phyloP scores from a whole-genome alignment of 2,888 invertebrate species.

The Meloe dianella region DNA sequence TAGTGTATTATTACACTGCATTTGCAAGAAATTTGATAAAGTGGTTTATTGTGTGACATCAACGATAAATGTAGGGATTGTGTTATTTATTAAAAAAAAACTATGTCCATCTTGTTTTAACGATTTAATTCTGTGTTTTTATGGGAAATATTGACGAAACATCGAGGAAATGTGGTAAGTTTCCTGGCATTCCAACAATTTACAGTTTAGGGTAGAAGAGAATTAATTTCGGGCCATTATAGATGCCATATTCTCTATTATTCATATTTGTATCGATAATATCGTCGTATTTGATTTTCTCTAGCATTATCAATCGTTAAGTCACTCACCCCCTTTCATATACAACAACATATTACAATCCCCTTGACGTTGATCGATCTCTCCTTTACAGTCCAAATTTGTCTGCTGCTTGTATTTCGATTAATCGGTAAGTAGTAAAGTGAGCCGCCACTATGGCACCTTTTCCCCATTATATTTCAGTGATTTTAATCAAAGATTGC shows the following conservation, averaged over 20 bases:
- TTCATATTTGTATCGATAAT: too few species aligned
- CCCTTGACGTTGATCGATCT: constrained; percentile 30
- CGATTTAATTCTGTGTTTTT: not conserved
- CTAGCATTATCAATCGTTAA: constrained; percentile 1
- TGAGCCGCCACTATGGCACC: constrained; percentile 12
- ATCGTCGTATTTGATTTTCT: not conserved
- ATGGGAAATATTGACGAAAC: not conserved
- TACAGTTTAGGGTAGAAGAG: too few species aligned
- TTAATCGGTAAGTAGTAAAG: constrained; percentile 24
- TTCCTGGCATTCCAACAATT: not conserved
- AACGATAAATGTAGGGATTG: not conserved
- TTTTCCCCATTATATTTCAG: not conserved
- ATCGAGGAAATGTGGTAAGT: constrained; percentile 8
- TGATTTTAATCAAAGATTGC: constrained; percentile 12
- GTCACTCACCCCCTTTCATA: constrained; percentile 5
- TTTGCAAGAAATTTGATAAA: constrained; percentile 21
- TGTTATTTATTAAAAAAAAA: too few species aligned
- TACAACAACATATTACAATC: constrained; percentile 10
- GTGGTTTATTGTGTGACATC: constrained; percentile 22
- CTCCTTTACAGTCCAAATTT: constrained; percentile 20
- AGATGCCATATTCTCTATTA: too few species aligned
- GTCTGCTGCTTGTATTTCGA: constrained; percentile 29
- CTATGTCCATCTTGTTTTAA: constrained; percentile 9
- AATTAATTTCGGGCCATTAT: not conserved
- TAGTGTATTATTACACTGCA: constrained; percentile 20